These are phyloP conservation scores for Thymelicus acteon DNA, from an alignment of 2,888 invertebrate genomes.

Conservation along the genomic window DNA sequence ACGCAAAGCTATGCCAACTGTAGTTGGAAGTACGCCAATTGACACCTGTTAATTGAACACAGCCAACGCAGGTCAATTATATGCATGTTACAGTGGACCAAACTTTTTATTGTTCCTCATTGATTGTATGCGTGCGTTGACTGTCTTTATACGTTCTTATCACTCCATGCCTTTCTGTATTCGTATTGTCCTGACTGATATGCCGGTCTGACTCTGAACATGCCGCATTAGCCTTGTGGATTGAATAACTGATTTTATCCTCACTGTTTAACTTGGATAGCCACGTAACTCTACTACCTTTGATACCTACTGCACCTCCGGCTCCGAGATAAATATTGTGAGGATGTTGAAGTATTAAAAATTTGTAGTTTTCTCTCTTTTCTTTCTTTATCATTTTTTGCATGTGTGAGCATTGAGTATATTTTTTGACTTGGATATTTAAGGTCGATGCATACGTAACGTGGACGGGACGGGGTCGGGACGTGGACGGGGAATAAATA, in stretches of 20 bases:
- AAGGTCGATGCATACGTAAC: too few species aligned
- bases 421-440: too few species aligned
- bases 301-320: too few species aligned
- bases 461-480: too few species aligned
- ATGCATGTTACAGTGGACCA: constrained; percentile 20
- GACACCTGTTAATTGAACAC: constrained; percentile 14
- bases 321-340: too few species aligned
- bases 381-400: too few species aligned
- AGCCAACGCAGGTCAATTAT: constrained; percentile 24
- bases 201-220: background rate
- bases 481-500: too few species aligned
- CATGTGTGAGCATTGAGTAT: too few species aligned
- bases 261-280: too few species aligned
- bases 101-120: constrained; percentile 30
- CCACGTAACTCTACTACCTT: too few species aligned
- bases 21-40: constrained; percentile 16
- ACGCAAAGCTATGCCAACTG: background rate
- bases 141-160: constrained; percentile 41
- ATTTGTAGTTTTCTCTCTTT: too few species aligned
- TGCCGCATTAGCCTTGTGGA: background rate
- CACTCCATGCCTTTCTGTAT: constrained; percentile 1
- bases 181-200: background rate
- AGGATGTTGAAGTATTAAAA: too few species aligned
- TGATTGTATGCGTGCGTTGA: constrained; percentile 36
- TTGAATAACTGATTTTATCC: background rate